phyloP scores from a whole-genome alignment of 2,113 vertebrate genomes.

The Malurus cyaneus region DNA sequence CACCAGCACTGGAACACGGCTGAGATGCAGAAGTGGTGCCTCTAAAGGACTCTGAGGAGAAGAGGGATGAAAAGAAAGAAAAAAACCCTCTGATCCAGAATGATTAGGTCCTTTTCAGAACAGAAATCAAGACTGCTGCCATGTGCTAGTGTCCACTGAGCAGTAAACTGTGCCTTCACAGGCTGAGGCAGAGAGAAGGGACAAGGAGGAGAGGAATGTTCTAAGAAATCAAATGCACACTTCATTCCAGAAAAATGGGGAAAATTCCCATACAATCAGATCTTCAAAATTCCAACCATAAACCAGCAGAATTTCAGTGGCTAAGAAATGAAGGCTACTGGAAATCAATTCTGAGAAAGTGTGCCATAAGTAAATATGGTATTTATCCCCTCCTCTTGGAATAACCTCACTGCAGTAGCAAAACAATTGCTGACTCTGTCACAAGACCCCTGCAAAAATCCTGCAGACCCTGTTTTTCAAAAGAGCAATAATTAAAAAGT shows the following conservation, averaged over 20 bases:
- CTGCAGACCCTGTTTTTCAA: slow-evolving; percentile 61
- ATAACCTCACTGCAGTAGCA: background rate
- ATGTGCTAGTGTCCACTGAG: background rate
- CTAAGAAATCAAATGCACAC: background rate
- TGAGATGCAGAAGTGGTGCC: background rate
- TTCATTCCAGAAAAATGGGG: background rate
- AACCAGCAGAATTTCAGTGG: background rate
- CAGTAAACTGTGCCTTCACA: background rate
- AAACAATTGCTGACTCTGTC: background rate
- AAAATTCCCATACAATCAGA: background rate
- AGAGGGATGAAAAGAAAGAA: background rate
- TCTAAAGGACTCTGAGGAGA: background rate
- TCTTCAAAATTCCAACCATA: background rate
- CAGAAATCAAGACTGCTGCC: background rate
- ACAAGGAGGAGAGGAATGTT: background rate
- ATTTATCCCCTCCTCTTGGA: slow-evolving; percentile 3
- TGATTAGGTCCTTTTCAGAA: background rate
- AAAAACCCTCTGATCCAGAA: background rate
- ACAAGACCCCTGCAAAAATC: slow-evolving; percentile 53
- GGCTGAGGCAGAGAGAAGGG: background rate
- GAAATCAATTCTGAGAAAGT: slow-evolving; percentile 13
- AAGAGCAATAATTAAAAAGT: slow-evolving; percentile 78
- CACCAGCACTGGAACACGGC: no score
- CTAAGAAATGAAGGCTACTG: background rate
- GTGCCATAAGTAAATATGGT: background rate